Evolutionary conservation across 2,797 vertebrate species (phyloP).

Genomic region (Selene dorsalis): DNA sequence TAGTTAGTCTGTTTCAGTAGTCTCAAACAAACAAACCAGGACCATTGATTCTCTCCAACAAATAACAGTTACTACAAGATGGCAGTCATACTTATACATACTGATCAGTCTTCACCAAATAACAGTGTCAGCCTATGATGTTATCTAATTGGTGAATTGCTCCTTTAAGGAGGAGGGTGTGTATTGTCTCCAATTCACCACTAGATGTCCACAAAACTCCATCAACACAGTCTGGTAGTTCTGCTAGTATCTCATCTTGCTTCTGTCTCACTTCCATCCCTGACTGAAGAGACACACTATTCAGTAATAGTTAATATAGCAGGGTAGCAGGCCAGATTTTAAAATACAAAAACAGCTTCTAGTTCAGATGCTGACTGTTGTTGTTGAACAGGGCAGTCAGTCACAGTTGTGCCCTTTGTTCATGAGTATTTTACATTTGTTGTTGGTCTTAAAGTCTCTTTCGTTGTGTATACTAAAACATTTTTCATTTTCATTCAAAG

Average conservation of each 20-base stretch:
- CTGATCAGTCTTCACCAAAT: neutral
- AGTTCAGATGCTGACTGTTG: neutral
- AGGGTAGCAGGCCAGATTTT: neutral
- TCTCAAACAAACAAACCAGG: too few relatives aligned
- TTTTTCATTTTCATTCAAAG: too few relatives aligned
- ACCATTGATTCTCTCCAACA: neutral
- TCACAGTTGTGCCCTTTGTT: neutral
- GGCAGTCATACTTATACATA: neutral
- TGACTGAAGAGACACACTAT: neutral
- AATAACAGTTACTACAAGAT: neutral
- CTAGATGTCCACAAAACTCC: constrained; percentile 47
- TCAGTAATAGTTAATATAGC: neutral
- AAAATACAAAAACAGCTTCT: neutral
- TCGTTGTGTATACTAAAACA: too few relatives aligned
- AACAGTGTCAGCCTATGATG: neutral
- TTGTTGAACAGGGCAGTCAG: neutral
- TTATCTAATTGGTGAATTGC: neutral
- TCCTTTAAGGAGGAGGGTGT: neutral
- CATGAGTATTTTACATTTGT: neutral
- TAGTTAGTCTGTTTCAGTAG: too few relatives aligned
- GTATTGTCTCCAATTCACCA: constrained; percentile 28
- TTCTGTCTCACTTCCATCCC: neutral
- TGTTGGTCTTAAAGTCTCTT: too few relatives aligned
- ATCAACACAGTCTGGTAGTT: neutral
- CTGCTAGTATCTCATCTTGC: neutral